phyloP scores from a whole-genome alignment of 2,113 vertebrate species.

The Cottus gobio region DNA sequence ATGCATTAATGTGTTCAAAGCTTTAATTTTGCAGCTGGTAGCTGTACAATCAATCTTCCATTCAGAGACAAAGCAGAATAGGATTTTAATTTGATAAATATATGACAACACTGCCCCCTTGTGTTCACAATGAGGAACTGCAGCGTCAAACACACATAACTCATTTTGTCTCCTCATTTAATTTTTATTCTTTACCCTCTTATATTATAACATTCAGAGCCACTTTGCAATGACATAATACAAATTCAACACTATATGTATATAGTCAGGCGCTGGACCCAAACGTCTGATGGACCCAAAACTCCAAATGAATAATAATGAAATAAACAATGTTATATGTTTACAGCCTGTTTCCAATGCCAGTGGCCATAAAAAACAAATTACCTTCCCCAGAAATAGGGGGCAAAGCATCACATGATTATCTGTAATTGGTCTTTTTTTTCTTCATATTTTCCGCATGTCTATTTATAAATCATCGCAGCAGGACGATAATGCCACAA shows the following conservation, averaged over 20 bases:
- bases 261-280: too few species aligned
- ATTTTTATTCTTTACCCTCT: neutral
- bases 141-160: neutral
- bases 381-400: too few species aligned
- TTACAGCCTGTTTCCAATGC: neutral
- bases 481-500: neutral
- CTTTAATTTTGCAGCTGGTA: neutral
- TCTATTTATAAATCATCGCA: conserved; percentile 1
- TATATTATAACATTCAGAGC: too few species aligned
- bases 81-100: neutral
- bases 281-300: neutral
- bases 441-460: neutral
- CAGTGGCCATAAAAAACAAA: too few species aligned
- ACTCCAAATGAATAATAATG: neutral
- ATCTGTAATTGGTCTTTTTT: neutral
- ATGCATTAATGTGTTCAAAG: neutral
- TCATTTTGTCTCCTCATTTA: neutral
- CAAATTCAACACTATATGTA: too few species aligned
- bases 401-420: neutral
- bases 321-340: neutral
- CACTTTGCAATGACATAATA: too few species aligned
- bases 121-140: neutral
- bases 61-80: neutral
- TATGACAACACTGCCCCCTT: neutral
- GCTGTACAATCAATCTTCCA: neutral